These are phyloP conservation scores for Muschampia plurimacula DNA, from an alignment of 2,888 invertebrate genomes.

Conservation along the genomic window DNA sequence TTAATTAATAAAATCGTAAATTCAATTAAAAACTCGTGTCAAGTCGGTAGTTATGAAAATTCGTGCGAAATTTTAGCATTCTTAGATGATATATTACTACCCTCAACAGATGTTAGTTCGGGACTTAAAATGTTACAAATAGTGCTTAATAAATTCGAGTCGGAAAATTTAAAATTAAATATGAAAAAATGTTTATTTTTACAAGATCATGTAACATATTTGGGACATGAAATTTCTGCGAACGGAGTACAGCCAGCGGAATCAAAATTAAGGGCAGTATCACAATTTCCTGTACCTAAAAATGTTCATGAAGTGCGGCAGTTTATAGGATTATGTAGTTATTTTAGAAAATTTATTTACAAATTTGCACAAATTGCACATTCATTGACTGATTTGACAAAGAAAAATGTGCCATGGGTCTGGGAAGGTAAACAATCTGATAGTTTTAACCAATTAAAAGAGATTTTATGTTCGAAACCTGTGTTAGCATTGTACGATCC, in stretches of 20 bases:
- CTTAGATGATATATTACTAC: conserved; percentile 44
- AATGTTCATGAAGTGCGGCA: conserved; percentile 3
- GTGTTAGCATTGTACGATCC: conserved; percentile 10
- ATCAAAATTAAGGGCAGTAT: neutral
- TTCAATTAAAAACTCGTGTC: conserved; percentile 15
- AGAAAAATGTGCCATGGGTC: neutral
- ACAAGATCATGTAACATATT: conserved; percentile 10
- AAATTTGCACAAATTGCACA: neutral
- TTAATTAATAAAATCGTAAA: conserved; percentile 41
- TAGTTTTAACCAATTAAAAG: conserved; percentile 8
- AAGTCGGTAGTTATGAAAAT: neutral
- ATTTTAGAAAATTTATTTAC: conserved; percentile 2
- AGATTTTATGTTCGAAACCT: neutral
- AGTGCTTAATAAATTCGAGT: neutral
- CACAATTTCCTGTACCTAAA: neutral
- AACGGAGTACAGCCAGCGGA: neutral
- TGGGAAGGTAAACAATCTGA: neutral
- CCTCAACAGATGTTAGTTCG: conserved; percentile 39
- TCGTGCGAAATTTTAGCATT: conserved; percentile 31
- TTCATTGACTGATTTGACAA: neutral
- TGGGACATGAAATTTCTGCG: conserved; percentile 6
- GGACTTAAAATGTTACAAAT: conserved; percentile 16
- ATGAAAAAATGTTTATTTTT: conserved; percentile 11
- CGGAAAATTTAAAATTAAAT: conserved; percentile 18
- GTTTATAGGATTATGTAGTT: conserved; percentile 6